Evolutionary conservation across 2,797 vertebrate species (phyloP).

Genomic region (Pempheris klunzingeri): DNA sequence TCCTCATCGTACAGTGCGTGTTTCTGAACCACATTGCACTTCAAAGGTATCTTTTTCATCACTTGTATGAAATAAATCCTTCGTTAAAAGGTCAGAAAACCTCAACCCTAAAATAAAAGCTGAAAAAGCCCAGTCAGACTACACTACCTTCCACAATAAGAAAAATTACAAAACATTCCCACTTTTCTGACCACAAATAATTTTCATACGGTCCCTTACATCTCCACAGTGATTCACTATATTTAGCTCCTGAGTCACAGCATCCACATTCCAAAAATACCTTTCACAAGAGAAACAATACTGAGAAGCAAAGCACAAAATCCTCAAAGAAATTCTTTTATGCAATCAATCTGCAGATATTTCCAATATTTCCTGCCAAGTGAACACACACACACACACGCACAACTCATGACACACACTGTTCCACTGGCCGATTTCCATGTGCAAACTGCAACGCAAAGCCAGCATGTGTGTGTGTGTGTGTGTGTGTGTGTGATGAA

Average conservation of each 20-base stretch:
- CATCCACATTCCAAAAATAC: constrained; percentile 35
- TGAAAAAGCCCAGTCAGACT: neutral
- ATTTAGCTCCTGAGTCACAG: constrained; percentile 12
- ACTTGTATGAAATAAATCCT: neutral
- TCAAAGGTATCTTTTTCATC: neutral
- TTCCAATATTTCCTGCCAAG: constrained; percentile 31
- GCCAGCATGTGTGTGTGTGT: neutral
- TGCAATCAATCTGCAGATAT: constrained; percentile 10
- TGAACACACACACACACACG: constrained; percentile 22
- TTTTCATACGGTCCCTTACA: constrained; percentile 8
- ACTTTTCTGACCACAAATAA: constrained; percentile 3
- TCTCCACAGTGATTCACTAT: constrained; percentile 9
- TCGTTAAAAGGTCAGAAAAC: too few species aligned
- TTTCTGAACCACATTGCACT: neutral
- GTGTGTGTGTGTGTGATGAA: constrained; percentile 11
- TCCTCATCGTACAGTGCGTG: neutral
- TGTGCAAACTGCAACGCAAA: constrained; percentile 3
- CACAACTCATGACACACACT: constrained; percentile 4
- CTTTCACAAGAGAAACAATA: constrained; percentile 29
- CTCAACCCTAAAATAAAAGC: too few species aligned
- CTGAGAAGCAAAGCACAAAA: constrained; percentile 33
- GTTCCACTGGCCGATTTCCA: constrained; percentile 10
- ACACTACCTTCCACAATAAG: neutral
- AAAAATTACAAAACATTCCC: neutral
- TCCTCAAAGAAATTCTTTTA: constrained; percentile 26